Percentiles rank a stretch among this genome's conserved stretches.
Conservation (phyloP, 1,140 invertebrate species). For the Matsumurasca onukii region DNA sequence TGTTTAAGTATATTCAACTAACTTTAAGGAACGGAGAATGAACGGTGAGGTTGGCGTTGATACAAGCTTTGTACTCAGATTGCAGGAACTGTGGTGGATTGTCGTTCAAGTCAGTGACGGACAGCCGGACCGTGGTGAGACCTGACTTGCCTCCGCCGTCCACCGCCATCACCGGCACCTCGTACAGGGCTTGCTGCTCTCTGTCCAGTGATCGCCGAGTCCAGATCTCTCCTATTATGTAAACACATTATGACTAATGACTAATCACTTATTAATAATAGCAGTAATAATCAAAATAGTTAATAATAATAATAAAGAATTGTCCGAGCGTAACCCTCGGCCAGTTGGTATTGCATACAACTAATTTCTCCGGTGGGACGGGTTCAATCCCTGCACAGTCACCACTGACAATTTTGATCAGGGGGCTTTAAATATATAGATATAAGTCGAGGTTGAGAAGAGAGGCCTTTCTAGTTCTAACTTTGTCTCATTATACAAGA, state of each 20-base stretch:
- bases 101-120: conserved; percentile 84
- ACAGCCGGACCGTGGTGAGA: conserved; percentile 75
- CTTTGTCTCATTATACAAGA: no score
- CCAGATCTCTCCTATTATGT: conserved; percentile 68
- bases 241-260: not conserved
- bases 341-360: no score
- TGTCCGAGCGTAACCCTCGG: not conserved
- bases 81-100: conserved; percentile 79
- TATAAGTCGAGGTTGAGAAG: no score
- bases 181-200: conserved; percentile 71
- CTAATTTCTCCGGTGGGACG: no score
- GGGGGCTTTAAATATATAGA: no score
- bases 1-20: no score
- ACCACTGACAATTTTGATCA: no score
- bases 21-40: conserved; percentile 69
- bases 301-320: conserved; percentile 16
- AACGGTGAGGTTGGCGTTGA: conserved; percentile 61
- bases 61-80: conserved; percentile 75
- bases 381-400: no score
- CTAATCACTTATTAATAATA: not conserved
- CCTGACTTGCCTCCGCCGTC: conserved; percentile 82
- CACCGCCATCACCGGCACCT: conserved; percentile 79
- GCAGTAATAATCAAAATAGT: not conserved
- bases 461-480: no score
- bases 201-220: conserved; percentile 76